A percentile compares a stretch with the other conserved stretches of the same genome.
These are phyloP conservation scores for Clarias magur DNA, from an alignment of 2,113 vertebrate species.

Conservation along the genomic window DNA sequence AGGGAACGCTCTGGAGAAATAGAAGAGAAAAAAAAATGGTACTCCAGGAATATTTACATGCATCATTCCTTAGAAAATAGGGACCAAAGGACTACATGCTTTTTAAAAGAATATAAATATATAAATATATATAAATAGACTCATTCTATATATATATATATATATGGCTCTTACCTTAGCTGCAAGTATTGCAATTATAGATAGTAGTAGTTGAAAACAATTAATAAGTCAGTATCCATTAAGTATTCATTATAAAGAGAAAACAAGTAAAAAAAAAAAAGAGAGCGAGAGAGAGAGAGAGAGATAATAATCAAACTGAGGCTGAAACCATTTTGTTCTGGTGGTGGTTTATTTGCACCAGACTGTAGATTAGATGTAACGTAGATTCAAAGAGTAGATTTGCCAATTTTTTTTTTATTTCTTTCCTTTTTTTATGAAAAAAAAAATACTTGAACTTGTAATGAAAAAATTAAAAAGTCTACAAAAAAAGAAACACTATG, in stretches of 20 bases:
- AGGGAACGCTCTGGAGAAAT: constrained; percentile 74
- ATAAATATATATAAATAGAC: constrained; percentile 63
- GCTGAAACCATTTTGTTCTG: constrained; percentile 68
- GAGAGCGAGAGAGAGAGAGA: constrained; percentile 44
- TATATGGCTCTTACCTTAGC: constrained; percentile 75
- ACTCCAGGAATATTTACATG: constrained; percentile 83
- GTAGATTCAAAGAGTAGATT: constrained; percentile 70
- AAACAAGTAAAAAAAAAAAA: constrained; percentile 63
- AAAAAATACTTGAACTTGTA: constrained; percentile 73
- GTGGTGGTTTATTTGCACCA: constrained; percentile 70
- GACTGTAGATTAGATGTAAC: constrained; percentile 66
- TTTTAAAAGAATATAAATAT: constrained; percentile 82
- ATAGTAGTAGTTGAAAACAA: constrained; percentile 72
- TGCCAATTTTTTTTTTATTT: constrained; percentile 74
- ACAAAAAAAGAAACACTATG: constrained; percentile 63
- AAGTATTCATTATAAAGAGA: constrained; percentile 65
- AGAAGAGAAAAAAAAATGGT: constrained; percentile 64
- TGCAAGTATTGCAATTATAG: constrained; percentile 75
- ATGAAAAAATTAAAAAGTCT: constrained; percentile 57
- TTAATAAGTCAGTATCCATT: constrained; percentile 78
- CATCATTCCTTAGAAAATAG: constrained; percentile 86
- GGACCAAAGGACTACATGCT: constrained; percentile 84
- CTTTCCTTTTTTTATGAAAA: constrained; percentile 58
- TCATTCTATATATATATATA: constrained; percentile 73
- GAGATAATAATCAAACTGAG: constrained; percentile 28